Evolutionary conservation across 1,140 invertebrate genomes (phyloP), one percentile per base, ranked within the genome.

Genomic region (Drosophila nigromelanica): DNA sequence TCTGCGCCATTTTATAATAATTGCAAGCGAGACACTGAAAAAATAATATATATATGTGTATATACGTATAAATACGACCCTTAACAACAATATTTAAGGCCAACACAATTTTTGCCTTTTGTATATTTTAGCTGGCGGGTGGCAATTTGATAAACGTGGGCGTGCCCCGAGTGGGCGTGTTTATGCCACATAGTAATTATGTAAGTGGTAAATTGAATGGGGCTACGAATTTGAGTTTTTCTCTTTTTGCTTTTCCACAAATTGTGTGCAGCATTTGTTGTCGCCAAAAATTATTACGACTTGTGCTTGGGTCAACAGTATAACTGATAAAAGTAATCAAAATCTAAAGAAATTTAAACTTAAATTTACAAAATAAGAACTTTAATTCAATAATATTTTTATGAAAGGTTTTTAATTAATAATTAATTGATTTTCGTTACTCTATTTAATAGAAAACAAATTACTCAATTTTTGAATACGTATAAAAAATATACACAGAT

Each of bases 1-100:
- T 75, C 67, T 64, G 62, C 74, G 82, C 63, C 82, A 81, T 87
- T 87, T 86, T 87, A 86, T 81, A 87, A 86, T 86, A 87, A 86
- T 86, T 87, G 81, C 78, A 87, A 73, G 74, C 58, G 70, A 67
- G 51, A 86, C 67, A 63, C 66, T 81, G 45, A 78, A 85, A 85
- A 70, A 83, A 48, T 18, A 10, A 33, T 27, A 12, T 43, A 64
- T 18, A 42, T 4, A 37, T n/a, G 14, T 27, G 15, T 10, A 62
- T 14, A 54, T 55, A 61, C 4, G 33, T 43, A 68, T 76, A 79
- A 69, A 51, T 43, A 74, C 71, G 64, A 69, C 78, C 74, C 81
- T 78, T 78, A 78, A 73, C 71, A 86, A 81, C 67, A 51, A 76
- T 76, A 76, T 78, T 86, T 85, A 43, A 69, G 52, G 56, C 35